phyloP scores from a whole-genome alignment of 2,113 vertebrate species.

The Alouatta palliata region DNA sequence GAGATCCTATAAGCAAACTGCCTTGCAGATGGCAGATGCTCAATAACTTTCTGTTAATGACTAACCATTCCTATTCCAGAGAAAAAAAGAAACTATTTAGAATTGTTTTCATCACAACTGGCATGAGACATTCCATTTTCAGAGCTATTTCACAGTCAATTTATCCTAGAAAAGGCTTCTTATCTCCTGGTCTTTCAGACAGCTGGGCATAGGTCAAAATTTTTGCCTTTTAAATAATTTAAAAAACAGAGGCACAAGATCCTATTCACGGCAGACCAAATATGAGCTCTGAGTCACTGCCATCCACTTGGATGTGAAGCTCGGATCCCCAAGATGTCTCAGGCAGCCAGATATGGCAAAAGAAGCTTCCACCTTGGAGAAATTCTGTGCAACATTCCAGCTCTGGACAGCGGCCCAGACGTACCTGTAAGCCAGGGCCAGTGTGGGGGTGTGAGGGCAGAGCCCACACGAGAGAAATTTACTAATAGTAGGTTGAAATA shows the following conservation, averaged over 20 bases:
- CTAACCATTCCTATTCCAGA: neutral
- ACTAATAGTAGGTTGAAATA: neutral
- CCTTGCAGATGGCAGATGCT: neutral
- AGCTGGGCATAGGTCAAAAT: constrained; percentile 52
- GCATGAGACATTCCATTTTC: constrained; percentile 35
- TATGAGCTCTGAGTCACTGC: neutral
- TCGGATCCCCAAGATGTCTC: neutral
- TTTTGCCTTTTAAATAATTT: constrained; percentile 59
- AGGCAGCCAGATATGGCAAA: neutral
- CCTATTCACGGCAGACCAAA: constrained; percentile 23
- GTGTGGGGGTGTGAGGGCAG: neutral
- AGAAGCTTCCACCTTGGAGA: neutral
- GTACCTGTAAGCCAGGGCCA: neutral
- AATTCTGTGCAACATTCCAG: neutral
- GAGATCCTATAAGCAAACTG: neutral
- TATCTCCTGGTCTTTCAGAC: constrained; percentile 50
- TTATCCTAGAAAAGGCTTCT: constrained; percentile 35
- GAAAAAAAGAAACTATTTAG: neutral
- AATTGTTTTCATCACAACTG: constrained; percentile 40
- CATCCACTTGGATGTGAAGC: neutral
- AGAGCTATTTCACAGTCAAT: constrained; percentile 58
- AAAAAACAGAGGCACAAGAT: constrained; percentile 57
- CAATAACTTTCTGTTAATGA: neutral
- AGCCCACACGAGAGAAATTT: neutral
- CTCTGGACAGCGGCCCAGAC: neutral